Percentiles rank a stretch among this genome's conserved stretches.
Conservation (phyloP, 2,888 invertebrate species). For the Liposcelis brunnea region DNA sequence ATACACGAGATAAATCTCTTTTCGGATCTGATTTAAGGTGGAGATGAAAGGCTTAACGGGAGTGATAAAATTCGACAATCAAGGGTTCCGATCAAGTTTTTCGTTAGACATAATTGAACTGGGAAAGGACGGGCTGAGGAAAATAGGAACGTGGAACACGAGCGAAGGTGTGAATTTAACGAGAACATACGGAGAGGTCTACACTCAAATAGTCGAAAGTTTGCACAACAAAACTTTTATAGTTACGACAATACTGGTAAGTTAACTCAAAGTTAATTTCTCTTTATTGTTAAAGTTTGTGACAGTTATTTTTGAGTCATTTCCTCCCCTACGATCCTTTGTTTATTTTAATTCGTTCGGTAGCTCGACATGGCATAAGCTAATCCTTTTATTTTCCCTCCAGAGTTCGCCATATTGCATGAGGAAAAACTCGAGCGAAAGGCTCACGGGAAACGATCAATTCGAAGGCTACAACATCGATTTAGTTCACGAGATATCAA, state of each 20-base stretch:
- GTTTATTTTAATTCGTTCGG: no score
- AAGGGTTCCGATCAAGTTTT: slow-evolving; percentile 84
- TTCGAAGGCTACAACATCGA: slow-evolving; percentile 93
- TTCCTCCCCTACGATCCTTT: no score
- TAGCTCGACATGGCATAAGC: no score
- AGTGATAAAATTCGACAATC: slow-evolving; percentile 82
- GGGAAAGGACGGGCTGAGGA: slow-evolving; percentile 62
- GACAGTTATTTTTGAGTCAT: neutral
- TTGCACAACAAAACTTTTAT: slow-evolving; percentile 81
- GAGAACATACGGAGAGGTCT: slow-evolving; percentile 66
- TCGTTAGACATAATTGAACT: slow-evolving; percentile 82
- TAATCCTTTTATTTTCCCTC: slow-evolving; percentile 9
- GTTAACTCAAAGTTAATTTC: slow-evolving; percentile 21
- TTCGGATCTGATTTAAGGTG: slow-evolving; percentile 38
- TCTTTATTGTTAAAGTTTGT: slow-evolving; percentile 8
- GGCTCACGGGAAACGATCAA: slow-evolving; percentile 73
- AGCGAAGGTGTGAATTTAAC: slow-evolving; percentile 78
- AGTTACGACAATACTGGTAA: slow-evolving; percentile 81
- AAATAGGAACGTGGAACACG: slow-evolving; percentile 78
- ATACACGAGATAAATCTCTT: no score
- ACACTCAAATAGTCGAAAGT: slow-evolving; percentile 75
- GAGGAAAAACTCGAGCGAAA: slow-evolving; percentile 72
- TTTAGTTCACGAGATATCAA: slow-evolving; percentile 80
- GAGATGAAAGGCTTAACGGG: slow-evolving; percentile 88
- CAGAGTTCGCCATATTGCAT: slow-evolving; percentile 95